Evolutionary conservation across 2,113 vertebrate genomes (phyloP).

Genomic region (Daboia siamensis): DNA sequence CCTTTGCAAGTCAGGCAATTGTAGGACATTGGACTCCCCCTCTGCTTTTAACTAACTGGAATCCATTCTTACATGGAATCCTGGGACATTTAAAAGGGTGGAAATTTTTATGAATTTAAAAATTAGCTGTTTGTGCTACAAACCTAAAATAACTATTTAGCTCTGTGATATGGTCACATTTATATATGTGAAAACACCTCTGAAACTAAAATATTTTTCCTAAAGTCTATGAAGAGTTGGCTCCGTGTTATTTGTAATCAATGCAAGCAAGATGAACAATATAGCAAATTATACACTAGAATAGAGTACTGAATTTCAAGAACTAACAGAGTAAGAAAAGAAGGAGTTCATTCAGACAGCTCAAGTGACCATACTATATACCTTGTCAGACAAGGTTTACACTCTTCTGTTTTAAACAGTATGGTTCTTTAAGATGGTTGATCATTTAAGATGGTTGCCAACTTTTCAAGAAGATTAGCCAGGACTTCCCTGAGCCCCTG

Average conservation of each 20-base stretch:
- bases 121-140: background rate
- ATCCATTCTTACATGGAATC: background rate
- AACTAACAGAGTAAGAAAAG: background rate
- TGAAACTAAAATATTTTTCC: background rate
- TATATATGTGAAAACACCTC: background rate
- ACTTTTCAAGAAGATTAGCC: background rate
- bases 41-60: background rate
- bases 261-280: background rate
- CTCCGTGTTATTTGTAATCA: background rate
- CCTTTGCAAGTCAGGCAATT: background rate
- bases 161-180: background rate
- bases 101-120: background rate
- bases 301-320: background rate
- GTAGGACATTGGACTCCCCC: background rate
- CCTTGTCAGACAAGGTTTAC: background rate
- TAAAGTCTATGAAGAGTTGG: background rate
- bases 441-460: background rate
- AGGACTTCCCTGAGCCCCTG: background rate
- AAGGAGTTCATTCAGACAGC: background rate
- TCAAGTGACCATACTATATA: background rate
- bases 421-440: background rate
- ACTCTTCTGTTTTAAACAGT: background rate
- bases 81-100: background rate
- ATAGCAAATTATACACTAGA: background rate
- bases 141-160: background rate